A percentile compares a stretch with the other conserved stretches of the same genome.
phyloP scores from a whole-genome alignment of 1,140 invertebrate species.

The Leptinotarsa texana region DNA sequence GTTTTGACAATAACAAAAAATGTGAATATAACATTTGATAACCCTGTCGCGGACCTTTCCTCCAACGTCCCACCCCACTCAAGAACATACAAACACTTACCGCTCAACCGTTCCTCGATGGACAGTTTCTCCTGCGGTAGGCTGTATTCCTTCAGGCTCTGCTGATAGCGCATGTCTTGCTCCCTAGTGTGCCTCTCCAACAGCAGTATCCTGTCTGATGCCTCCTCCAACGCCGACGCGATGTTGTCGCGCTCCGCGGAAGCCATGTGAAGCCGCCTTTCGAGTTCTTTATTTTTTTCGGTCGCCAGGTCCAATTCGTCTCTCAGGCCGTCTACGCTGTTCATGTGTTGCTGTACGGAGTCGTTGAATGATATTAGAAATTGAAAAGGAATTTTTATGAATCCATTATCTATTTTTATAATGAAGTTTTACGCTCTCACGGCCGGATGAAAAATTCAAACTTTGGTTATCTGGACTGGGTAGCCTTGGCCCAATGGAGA shows the following conservation, averaged over 20 bases:
- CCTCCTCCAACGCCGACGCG: slow-evolving; percentile 80
- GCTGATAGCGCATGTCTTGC: slow-evolving; percentile 68
- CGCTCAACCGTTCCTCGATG: slow-evolving; percentile 64
- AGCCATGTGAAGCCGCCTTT: slow-evolving; percentile 73
- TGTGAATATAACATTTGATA: too few species aligned
- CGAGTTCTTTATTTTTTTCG: slow-evolving; percentile 83
- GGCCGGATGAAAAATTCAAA: too few species aligned
- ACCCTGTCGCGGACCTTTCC: too few species aligned
- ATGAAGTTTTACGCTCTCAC: too few species aligned
- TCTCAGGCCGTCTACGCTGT: slow-evolving; percentile 82
- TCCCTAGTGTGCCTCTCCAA: slow-evolving; percentile 84
- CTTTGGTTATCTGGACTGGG: too few species aligned
- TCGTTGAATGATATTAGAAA: too few species aligned
- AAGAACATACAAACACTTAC: slow-evolving; percentile 41
- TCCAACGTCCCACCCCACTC: too few species aligned
- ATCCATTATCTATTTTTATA: too few species aligned
- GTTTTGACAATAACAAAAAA: too few species aligned
- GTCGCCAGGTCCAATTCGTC: slow-evolving; percentile 85
- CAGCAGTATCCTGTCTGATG: slow-evolving; percentile 82
- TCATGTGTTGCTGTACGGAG: slow-evolving; percentile 73
- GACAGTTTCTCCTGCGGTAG: slow-evolving; percentile 67
- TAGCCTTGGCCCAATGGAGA: too few species aligned
- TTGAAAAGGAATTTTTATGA: too few species aligned
- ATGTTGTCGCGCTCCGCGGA: slow-evolving; percentile 79
- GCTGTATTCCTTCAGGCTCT: slow-evolving; percentile 64